Base-by-base conservation (phyloP, 2,113 vertebrate species). In the Triplophysa tibetana region DNA sequence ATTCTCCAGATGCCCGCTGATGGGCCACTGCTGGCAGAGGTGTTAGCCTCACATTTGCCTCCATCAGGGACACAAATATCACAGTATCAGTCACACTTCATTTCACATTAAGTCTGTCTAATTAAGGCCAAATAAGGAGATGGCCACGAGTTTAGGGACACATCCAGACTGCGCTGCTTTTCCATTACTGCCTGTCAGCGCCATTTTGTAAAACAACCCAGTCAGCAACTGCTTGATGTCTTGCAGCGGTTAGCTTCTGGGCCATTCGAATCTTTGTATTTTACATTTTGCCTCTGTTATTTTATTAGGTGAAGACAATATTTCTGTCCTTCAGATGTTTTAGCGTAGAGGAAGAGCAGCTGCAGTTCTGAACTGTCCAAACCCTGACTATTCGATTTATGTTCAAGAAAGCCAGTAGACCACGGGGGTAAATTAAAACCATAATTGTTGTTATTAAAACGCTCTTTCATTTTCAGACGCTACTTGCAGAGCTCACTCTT, bases 31-130 rank as follows among this genome's bases (percentile, higher is more conserved):
- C 87, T 86, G 88, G 82, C 86, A 85, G 83, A 79, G 45, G 85
- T 85, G 80, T 82, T 82, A 86, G 75, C 85, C 89, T 88, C 89
- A 3, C n/a, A 89, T 90, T 89, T 85, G 76, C 82, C 82, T 85
- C 79, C 82, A 87, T 87, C 68, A 81, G 81, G 81, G 85, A 78
- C 75, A 82, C 88, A 85, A 86, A 82, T 77, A 82, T 82, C 79
- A 84, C 76, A 83, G 75, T 83, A 77, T 83, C 68, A 78, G 66
- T 83, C 73, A 80, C 82, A 77, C 78, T 54, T 80, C 78, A 60
- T 63, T 79, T 77, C 78, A 72, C 61, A 77, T 80, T 83, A 83
- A 64, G 67, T 77, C 52, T 76, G 78, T 73, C 72, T 76, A 77
- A 83, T 77, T 76, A 76, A 70, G 72, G 70, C 61, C 12, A 50